Conservation (phyloP, 2,888 invertebrate genomes). For the Andrena dorsata region DNA sequence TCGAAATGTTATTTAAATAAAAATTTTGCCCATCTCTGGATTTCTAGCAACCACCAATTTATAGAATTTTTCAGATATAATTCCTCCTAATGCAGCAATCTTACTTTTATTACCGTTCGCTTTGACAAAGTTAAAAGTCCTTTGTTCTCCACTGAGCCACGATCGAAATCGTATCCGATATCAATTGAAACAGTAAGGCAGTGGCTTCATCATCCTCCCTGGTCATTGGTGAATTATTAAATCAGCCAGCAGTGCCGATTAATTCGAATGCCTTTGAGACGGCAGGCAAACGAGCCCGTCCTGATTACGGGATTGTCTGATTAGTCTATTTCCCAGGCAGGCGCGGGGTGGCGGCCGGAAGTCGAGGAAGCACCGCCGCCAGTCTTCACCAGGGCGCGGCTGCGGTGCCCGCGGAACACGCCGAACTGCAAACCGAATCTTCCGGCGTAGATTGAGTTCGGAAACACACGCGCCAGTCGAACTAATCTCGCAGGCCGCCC, state of each 20-base stretch:
- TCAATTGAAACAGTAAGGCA: neutral
- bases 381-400: constrained; percentile 24
- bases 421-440: constrained; percentile 77
- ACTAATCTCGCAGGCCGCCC: constrained; percentile 71
- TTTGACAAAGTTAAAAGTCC: too few relatives aligned
- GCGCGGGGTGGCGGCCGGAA: constrained; percentile 36
- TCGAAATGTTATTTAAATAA: too few relatives aligned
- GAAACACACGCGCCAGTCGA: constrained; percentile 75
- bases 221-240: constrained; percentile 48
- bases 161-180: neutral
- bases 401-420: constrained; percentile 46
- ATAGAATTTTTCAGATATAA: too few relatives aligned
- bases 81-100: too few relatives aligned
- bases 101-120: too few relatives aligned
- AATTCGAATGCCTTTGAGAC: constrained; percentile 52
- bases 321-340: constrained; percentile 59
- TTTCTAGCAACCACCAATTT: too few relatives aligned
- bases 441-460: constrained; percentile 77
- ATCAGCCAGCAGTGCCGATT: constrained; percentile 20
- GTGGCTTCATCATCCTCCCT: neutral
- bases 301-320: constrained; percentile 76
- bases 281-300: constrained; percentile 63
- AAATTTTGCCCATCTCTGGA: too few relatives aligned
- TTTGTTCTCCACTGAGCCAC: neutral
- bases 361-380: constrained; percentile 31